These are phyloP conservation scores for Hydractinia echinata DNA, from an alignment of 30 jellyfish, hydroid and myxozoan species.

Conservation along the genomic window DNA sequence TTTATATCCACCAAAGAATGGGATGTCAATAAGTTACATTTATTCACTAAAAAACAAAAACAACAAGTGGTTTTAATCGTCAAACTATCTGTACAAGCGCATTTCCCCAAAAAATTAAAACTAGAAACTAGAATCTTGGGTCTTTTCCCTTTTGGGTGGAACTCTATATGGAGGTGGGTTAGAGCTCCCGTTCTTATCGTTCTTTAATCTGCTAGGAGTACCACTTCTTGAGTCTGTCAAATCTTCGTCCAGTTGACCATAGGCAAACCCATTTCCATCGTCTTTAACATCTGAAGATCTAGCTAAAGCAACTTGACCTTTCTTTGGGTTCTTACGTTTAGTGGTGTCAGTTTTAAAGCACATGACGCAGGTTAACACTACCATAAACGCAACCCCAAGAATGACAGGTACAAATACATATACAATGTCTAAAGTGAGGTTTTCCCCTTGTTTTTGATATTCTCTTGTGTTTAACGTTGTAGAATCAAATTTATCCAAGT, in stretches of 20 bases:
- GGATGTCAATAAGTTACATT: too few relatives aligned
- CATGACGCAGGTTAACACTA: neutral
- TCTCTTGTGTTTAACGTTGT: neutral
- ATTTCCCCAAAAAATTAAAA: neutral
- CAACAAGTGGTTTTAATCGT: too few relatives aligned
- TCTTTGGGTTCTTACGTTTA: neutral
- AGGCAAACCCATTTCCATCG: neutral
- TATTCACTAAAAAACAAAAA: too few relatives aligned
- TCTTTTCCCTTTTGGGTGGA: conserved; percentile 2
- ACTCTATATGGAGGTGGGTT: conserved; percentile 15
- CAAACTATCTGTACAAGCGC: too few relatives aligned
- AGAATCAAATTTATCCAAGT: neutral
- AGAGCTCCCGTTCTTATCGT: too few relatives aligned
- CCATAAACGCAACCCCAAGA: neutral
- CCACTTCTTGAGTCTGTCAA: neutral
- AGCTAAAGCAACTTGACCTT: neutral
- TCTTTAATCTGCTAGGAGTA: too few relatives aligned
- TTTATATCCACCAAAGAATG: too few relatives aligned
- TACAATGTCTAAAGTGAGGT: neutral
- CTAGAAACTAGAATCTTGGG: conserved; percentile 10
- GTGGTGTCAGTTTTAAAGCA: neutral
- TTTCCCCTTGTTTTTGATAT: neutral
- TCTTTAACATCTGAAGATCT: neutral
- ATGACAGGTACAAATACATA: neutral
- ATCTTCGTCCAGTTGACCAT: conserved; percentile 11